Conservation (phyloP, 2,797 vertebrate genomes). For the Parauchenoglanis punctatus region DNA sequence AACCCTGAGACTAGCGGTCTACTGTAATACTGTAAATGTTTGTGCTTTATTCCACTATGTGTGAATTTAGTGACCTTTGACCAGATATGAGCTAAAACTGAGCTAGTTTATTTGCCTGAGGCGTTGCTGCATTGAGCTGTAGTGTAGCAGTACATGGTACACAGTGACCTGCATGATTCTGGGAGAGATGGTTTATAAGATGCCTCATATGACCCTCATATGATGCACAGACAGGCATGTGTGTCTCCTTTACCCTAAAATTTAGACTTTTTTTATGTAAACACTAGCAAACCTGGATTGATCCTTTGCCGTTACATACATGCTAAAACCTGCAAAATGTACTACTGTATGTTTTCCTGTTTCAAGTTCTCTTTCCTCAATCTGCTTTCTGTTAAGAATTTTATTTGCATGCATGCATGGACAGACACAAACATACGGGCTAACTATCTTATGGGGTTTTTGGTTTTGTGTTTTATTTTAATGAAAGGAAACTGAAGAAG, state of each 20-base stretch:
- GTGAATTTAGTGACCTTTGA: conserved; percentile 25
- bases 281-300: neutral
- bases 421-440: neutral
- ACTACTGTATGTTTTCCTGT: neutral
- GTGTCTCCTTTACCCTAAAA: neutral
- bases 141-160: conserved; percentile 35
- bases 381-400: neutral
- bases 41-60: conserved; percentile 40
- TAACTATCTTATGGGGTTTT: neutral
- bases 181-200: neutral
- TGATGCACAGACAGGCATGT: neutral
- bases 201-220: neutral
- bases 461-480: neutral
- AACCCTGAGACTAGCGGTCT: conserved; percentile 33
- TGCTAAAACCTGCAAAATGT: neutral
- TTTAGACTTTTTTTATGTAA: neutral
- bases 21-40: conserved; percentile 37
- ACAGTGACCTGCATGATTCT: conserved; percentile 45
- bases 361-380: neutral
- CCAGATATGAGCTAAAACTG: conserved; percentile 30
- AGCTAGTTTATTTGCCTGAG: conserved; percentile 20
- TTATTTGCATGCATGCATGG: neutral
- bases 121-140: conserved; percentile 18
- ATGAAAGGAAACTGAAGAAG: neutral
- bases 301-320: neutral